These are phyloP conservation scores for Penaeus chinensis DNA, from an alignment of 1,140 invertebrate species.

Conservation along the genomic window DNA sequence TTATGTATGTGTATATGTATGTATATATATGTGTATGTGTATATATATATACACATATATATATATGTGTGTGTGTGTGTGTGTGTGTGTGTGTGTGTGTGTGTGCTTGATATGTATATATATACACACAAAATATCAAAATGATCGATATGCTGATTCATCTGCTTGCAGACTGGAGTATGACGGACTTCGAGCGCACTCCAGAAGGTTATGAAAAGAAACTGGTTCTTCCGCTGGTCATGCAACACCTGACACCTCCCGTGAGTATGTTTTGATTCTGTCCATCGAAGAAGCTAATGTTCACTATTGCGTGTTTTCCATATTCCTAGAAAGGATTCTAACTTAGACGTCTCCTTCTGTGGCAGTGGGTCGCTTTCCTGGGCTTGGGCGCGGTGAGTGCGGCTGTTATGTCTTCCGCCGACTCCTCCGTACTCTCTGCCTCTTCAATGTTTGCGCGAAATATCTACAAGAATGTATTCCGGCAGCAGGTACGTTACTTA, in stretches of 20 bases:
- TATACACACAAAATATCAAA: too few relatives aligned
- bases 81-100: too few relatives aligned
- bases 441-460: constrained; percentile 98
- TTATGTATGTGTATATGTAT: too few relatives aligned
- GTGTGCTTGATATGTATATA: too few relatives aligned
- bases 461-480: constrained; percentile 95
- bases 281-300: too few relatives aligned
- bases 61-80: too few relatives aligned
- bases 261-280: constrained; percentile 28
- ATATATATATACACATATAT: too few relatives aligned
- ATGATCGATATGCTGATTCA: too few relatives aligned
- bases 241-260: constrained; percentile 94
- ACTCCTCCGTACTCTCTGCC: constrained; percentile 96
- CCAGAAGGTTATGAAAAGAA: constrained; percentile 83
- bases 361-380: constrained; percentile 89
- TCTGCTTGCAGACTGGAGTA: constrained; percentile 85
- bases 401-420: constrained; percentile 98
- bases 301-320: background rate
- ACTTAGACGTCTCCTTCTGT: constrained; percentile 20
- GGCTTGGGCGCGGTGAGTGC: constrained; percentile 98
- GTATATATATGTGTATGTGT: too few relatives aligned
- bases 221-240: constrained; percentile 95
- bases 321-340: too few relatives aligned
- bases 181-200: constrained; percentile 79
- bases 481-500: constrained; percentile 79